phyloP scores from a whole-genome alignment of 2,113 vertebrate genomes.

The Petroica traversi region DNA sequence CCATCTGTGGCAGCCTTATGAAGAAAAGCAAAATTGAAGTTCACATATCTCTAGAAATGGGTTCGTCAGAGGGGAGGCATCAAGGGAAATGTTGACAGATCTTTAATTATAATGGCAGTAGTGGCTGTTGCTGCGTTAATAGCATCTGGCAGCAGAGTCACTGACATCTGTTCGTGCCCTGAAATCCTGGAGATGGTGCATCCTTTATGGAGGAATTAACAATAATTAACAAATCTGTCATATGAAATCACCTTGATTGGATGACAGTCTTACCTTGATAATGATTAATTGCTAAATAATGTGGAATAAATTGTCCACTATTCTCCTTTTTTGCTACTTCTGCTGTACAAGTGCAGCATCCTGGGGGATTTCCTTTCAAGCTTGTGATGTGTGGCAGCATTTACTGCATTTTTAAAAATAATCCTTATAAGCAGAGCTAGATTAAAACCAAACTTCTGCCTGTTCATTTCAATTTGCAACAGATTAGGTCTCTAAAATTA shows the following conservation, averaged over 20 bases:
- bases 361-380: background rate
- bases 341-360: background rate
- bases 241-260: constrained; percentile 41
- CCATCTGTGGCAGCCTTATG: background rate
- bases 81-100: constrained; percentile 11
- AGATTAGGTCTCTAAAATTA: background rate
- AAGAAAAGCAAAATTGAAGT: background rate
- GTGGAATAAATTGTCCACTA: background rate
- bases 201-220: constrained; percentile 3
- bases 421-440: background rate
- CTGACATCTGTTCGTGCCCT: constrained; percentile 6
- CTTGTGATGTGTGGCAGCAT: background rate
- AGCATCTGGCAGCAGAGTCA: background rate
- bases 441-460: background rate
- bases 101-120: background rate
- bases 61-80: background rate
- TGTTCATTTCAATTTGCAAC: background rate
- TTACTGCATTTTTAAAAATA: background rate
- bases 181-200: background rate
- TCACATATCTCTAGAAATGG: background rate
- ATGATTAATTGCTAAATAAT: constrained; percentile 1
- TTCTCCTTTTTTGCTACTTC: background rate
- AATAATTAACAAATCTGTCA: constrained; percentile 25
- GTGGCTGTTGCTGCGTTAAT: background rate
- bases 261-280: constrained; percentile 8